Evolutionary conservation across 2,113 vertebrate genomes (phyloP), one percentile per base, ranked within the genome.

Genomic region (Nibea albiflora): DNA sequence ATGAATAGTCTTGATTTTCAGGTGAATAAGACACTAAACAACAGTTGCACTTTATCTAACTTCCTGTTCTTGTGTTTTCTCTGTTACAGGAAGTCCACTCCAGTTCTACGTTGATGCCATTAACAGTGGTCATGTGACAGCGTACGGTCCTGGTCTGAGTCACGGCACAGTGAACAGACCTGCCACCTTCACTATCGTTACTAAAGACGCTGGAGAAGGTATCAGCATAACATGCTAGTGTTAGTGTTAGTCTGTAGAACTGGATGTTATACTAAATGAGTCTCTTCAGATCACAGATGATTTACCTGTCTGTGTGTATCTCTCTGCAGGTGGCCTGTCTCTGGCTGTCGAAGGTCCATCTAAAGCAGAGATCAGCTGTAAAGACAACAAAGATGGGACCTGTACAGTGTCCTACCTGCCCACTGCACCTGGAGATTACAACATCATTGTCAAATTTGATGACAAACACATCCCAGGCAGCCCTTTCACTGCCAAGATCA

Each of bases 101-200:
- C 98, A 99, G 94, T 99, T 99, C 94, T 99, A 97, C 0, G 98
- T 98, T 20, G 97, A 99, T 0, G 97, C 98, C 75, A 96, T 99
- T 78, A 97, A 99, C 82, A 96, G 97, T 15, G 95, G 97, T 31
- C 98, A 98, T 0, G 98, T 99, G 65, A 98, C 96, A 0, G 98
- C 98, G 17, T 98, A 95, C 0, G 98, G 98, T 5, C 96, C 97
- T 0, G 97, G 98, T 8, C 94, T 99, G 85, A 98, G 96, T 90
- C 97, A 99, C 0, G 98, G 97, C 49, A 96, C 96, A 82, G 95
- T 97, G 77, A 97, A 97, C 95, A 94, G 95, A 84, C 95, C 96
- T 0, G 95, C 97, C 4, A 94, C 95, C 19, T 99, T 99, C 88
- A 99, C 97, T 31, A 98, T 99, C 1, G 94, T 98, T n/a, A 99